Conservation (phyloP, 2,888 invertebrate genomes). For the Pherbina coryleti region DNA sequence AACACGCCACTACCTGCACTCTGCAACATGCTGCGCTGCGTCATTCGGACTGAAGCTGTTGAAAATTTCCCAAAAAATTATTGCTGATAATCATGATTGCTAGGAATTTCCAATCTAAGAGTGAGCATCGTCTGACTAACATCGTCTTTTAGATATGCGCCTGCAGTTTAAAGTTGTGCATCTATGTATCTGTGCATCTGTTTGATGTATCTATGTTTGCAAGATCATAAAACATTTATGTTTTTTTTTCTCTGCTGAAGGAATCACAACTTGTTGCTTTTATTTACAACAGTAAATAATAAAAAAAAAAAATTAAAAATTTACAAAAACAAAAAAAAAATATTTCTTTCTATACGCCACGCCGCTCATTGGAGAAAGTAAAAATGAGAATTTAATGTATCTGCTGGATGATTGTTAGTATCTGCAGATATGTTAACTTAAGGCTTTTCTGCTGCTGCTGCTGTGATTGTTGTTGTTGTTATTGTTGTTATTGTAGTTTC, state of each 20-base stretch:
- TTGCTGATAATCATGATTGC: slow-evolving; percentile 6
- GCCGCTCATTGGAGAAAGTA: slow-evolving; percentile 33
- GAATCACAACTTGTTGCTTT: slow-evolving; percentile 14
- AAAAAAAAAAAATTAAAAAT: not conserved
- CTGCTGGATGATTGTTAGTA: slow-evolving; percentile 15
- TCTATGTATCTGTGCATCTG: not conserved
- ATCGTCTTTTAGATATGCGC: slow-evolving; percentile 15
- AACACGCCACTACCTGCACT: not conserved
- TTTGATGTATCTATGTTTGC: slow-evolving; percentile 16
- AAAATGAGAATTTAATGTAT: slow-evolving; percentile 39
- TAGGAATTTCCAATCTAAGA: slow-evolving; percentile 13
- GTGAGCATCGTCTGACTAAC: slow-evolving; percentile 36
- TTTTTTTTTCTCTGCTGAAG: not conserved
- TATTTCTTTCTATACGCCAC: not conserved
- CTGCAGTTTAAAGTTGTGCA: not conserved
- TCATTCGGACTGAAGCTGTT: not conserved
- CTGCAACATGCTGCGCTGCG: not conserved
- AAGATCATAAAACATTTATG: not conserved
- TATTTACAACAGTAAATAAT: not conserved
- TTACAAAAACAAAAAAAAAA: not conserved
- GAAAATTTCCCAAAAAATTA: slow-evolving; percentile 7
- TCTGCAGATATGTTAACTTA: slow-evolving; percentile 18
- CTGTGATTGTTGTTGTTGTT: slow-evolving; percentile 6
- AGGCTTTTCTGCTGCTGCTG: slow-evolving; percentile 9
- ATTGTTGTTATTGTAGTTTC: not conserved